A percentile compares a stretch with the other conserved stretches of the same genome.
Conservation (phyloP, 2,113 vertebrate species). For the Ailurus styani region DNA sequence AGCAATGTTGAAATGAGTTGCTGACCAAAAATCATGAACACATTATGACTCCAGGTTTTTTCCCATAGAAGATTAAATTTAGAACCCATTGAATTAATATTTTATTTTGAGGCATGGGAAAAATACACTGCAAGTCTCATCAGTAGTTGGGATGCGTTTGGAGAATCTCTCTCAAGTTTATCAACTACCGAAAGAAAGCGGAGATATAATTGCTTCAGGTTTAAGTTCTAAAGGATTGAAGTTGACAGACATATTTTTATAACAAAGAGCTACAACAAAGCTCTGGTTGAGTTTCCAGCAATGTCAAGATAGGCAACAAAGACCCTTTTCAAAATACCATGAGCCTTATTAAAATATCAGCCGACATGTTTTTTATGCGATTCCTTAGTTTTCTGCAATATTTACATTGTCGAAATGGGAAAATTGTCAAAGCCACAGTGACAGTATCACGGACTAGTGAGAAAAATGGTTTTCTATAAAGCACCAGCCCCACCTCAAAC, state of each 20-base stretch:
- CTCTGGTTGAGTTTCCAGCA: constrained; percentile 22
- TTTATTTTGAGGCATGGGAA: constrained; percentile 11
- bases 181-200: not conserved
- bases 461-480: constrained; percentile 59
- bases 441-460: not conserved
- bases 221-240: constrained; percentile 74
- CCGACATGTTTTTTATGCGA: not conserved
- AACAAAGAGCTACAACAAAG: constrained; percentile 69
- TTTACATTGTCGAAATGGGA: constrained; percentile 1
- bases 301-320: constrained; percentile 51
- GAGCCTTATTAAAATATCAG: constrained; percentile 72
- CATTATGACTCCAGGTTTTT: constrained; percentile 65
- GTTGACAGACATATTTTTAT: constrained; percentile 54
- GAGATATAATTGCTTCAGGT: not conserved
- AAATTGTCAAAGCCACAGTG: not conserved
- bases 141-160: not conserved
- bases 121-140: constrained; percentile 24
- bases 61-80: constrained; percentile 64
- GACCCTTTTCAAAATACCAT: constrained; percentile 56
- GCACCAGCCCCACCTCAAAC: not conserved
- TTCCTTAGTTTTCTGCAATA: constrained; percentile 57
- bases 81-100: constrained; percentile 67
- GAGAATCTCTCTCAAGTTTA: not conserved
- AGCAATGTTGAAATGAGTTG: constrained; percentile 74
- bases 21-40: constrained; percentile 66